These are phyloP conservation scores for Paratilapia polleni DNA, from an alignment of 2,113 vertebrate species.

Conservation along the genomic window DNA sequence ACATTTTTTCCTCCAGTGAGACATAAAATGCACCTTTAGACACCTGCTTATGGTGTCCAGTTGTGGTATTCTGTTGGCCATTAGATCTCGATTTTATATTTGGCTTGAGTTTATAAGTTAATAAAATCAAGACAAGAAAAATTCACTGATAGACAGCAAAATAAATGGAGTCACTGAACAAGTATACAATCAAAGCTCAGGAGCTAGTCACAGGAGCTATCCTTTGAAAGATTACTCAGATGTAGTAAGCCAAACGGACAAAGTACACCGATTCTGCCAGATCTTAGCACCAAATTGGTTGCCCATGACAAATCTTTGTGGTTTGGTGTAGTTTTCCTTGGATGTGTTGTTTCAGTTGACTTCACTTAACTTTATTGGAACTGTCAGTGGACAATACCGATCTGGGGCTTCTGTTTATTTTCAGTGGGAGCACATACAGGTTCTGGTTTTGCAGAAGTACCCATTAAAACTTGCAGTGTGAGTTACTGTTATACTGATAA, in stretches of 20 bases:
- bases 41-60: neutral
- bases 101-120: neutral
- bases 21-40: slow-evolving; percentile 30
- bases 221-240: neutral
- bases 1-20: slow-evolving; percentile 16
- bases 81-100: neutral
- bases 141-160: neutral
- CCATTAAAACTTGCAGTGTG: neutral
- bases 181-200: neutral
- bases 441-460: neutral
- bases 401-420: neutral
- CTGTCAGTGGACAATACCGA: neutral
- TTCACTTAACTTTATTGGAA: neutral
- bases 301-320: neutral
- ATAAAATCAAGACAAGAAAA: neutral
- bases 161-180: neutral
- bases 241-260: neutral
- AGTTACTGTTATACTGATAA: no score
- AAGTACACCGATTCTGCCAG: neutral
- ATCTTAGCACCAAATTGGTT: neutral
- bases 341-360: neutral
- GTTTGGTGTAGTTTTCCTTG: neutral
- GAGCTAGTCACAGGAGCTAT: neutral
- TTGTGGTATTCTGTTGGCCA: neutral
- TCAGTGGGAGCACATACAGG: neutral